phyloP scores from a whole-genome alignment of 2,888 invertebrate species.

The Poecilus cupreus region DNA sequence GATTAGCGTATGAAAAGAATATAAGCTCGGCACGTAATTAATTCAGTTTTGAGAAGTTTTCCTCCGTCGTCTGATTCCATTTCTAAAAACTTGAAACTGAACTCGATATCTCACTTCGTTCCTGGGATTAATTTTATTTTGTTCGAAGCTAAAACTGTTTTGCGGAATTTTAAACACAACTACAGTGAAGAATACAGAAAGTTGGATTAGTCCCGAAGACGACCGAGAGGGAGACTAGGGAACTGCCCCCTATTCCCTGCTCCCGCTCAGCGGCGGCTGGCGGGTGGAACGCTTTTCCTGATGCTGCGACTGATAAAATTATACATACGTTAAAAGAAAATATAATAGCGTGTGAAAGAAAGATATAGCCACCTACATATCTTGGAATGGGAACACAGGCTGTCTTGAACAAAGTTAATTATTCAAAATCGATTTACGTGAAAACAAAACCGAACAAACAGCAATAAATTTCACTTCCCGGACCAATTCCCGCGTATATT shows the following conservation, averaged over 20 bases:
- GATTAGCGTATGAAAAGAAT: conserved; percentile 69
- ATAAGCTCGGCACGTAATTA: conserved; percentile 66
- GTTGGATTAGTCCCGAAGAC: conserved; percentile 37
- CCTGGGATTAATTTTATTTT: conserved; percentile 53
- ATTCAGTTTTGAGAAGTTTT: conserved; percentile 64
- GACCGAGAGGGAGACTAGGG: not conserved
- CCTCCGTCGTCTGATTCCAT: conserved; percentile 43
- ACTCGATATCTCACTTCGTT: conserved; percentile 56
- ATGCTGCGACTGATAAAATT: conserved; percentile 39
- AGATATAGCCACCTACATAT: not conserved
- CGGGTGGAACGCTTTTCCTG: not conserved
- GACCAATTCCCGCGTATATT: conserved; percentile 49
- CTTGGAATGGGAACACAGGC: not conserved
- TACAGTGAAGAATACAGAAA: conserved; percentile 48
- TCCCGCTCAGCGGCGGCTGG: not conserved
- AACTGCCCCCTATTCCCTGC: not conserved
- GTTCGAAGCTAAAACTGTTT: conserved; percentile 54
- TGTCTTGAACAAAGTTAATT: conserved; percentile 54
- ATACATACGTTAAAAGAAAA: not conserved
- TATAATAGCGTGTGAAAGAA: conserved; percentile 11
- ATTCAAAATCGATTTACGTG: conserved; percentile 59
- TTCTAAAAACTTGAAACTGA: conserved; percentile 50
- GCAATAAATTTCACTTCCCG: conserved; percentile 47
- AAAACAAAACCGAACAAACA: conserved; percentile 58
- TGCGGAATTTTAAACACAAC: conserved; percentile 55